Percentiles rank a stretch among this genome's conserved stretches.
Evolutionary conservation across 2,113 vertebrate species (phyloP).

Genomic region (Hippocampus mohnikei): DNA sequence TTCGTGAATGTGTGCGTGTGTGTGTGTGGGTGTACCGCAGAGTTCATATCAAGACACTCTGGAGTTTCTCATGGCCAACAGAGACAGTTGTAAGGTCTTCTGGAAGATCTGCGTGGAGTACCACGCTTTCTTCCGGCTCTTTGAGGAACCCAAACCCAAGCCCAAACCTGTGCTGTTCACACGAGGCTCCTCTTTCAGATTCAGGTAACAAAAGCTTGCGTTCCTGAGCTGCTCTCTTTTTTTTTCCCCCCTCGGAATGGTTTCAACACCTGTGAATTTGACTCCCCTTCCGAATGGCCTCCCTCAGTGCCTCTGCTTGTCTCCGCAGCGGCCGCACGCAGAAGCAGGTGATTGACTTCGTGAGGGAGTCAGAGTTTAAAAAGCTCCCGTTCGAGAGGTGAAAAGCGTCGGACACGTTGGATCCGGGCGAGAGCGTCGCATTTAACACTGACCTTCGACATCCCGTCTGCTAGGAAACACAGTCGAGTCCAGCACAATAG

Average conservation of each 20-base stretch:
- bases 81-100: conserved; percentile 96
- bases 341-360: conserved; percentile 97
- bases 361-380: conserved; percentile 93
- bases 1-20: neutral
- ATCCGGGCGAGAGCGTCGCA: neutral
- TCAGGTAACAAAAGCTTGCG: conserved; percentile 78
- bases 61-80: conserved; percentile 94
- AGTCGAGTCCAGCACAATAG: conserved; percentile 88
- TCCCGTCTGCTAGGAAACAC: conserved; percentile 83
- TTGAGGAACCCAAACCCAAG: conserved; percentile 94
- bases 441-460: conserved; percentile 34
- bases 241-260: neutral
- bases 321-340: conserved; percentile 91
- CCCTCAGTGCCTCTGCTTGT: conserved; percentile 20
- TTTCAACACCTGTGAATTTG: neutral
- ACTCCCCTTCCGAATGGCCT: conserved; percentile 12
- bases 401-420: conserved; percentile 40
- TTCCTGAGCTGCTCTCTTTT: conserved; percentile 1
- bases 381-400: conserved; percentile 97
- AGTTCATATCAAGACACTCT: conserved; percentile 91
- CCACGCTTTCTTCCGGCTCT: conserved; percentile 97
- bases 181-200: conserved; percentile 95
- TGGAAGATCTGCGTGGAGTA: conserved; percentile 99
- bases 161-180: conserved; percentile 93
- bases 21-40: conserved; percentile 47